Evolutionary conservation across 2,888 invertebrate species (phyloP), one percentile per base, ranked within the genome.

Genomic region (Drosophila merina): DNA sequence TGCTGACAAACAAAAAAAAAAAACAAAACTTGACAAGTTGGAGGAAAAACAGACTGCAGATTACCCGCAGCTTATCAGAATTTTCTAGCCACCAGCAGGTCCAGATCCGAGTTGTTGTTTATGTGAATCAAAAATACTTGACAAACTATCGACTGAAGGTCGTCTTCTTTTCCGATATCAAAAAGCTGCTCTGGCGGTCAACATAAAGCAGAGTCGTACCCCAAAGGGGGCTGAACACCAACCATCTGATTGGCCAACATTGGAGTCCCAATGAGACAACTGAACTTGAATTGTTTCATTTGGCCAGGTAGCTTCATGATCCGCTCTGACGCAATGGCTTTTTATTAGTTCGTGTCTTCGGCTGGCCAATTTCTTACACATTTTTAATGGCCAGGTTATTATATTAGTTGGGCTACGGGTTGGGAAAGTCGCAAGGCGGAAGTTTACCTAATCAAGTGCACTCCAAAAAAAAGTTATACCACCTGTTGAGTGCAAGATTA

Each of bases 271-370:
- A 64, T 68, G 52, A 50, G 54, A 60, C 48, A 31, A 26, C 72
- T 84, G 83, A 84, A 84, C 86, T 84, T 84, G 83, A 83, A 77
- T 75, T 80, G 74, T 72, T 60, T 74, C 38, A 47, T 31, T n/a
- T 10, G 57, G 47, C 40, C 48, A 48, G 59, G 3, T 58, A 42
- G 48, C 60, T 40, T 51, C 54, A 57, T 51, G 70, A 20, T 51
- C 68, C 77, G 59, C 68, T 70, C 75, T 73, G 71, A 64, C 58
- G 72, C 44, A 72, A 63, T 63, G 48, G 9, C 28, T 63, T 72
- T 62, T 51, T 63, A 20, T 66, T 20, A 60, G 58, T 71, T 42
- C 52, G 45, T 64, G 63, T 42, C 31, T 58, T 62, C 2, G 56
- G 48, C 28, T 36, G 49, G 48, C 42, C 59, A 33, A 36, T 63